Base-by-base conservation (phyloP, 2,797 vertebrate genomes). In the Lophius americanus region DNA sequence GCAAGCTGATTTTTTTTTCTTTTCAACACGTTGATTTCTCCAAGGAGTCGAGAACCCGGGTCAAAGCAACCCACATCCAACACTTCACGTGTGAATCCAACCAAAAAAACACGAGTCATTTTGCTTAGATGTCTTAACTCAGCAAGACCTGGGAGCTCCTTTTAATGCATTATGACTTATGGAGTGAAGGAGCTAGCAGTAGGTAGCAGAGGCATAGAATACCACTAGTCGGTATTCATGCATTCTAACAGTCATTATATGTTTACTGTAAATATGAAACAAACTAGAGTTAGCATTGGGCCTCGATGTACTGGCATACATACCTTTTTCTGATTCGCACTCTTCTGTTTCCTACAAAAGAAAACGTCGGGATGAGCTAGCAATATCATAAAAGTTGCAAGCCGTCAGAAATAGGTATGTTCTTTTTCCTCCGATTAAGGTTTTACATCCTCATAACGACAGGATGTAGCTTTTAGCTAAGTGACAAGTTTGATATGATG, bases 271-370 rank as follows among this genome's bases (percentile, higher is more conserved):
- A 58, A 56, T 60, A 70, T 36, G 3, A 60, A 73, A 83, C 69
- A 42, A 47, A 52, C 70, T 74, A 61, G 68, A 44, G 6, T 89
- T 79, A 84, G 37, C 41, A 64, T 47, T 64, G 42, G 70, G 56
- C 61, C 68, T 68, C 42, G 57, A 70, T 58, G n/a, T 46, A 53
- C 57, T 47, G 65, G 72, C 79, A 91, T 84, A 97, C 97, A 93
- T 98, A 99, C 98, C 98, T 95, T 96, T 98, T 88, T 98, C 96
- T 82, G 94, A 95, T 88, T 97, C 97, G 84, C 94, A 94, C 81
- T 97, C 97, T 85, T 98, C 96, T 41, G 91, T 91, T 64, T 98
- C 96, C 97, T 98, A 88, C 7, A 77, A 78, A 55, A 71, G 23
- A 68, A 53, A 63, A 76, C 3, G 72, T 3, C 7, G 9, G 36